Conservation (phyloP, 2,888 invertebrate species). For the Thera obeliscata region DNA sequence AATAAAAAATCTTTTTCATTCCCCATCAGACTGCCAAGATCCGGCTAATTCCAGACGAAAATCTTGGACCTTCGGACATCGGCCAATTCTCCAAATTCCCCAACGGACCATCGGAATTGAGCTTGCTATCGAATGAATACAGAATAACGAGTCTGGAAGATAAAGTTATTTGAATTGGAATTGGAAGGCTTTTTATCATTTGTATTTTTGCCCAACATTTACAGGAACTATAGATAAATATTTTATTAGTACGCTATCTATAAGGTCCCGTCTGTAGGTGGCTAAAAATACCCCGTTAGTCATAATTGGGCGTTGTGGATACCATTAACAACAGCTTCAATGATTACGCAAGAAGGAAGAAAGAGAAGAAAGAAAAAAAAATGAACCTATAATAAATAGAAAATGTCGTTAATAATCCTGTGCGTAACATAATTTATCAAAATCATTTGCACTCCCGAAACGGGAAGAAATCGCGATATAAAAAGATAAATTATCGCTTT, state of each 20-base stretch:
- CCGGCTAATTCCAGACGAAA: conserved; percentile 47
- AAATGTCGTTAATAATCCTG: background rate
- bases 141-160: conserved; percentile 45
- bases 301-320: too few species aligned
- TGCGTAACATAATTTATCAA: conserved; percentile 50
- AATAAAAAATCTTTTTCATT: background rate
- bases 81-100: conserved; percentile 63
- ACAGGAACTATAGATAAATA: background rate
- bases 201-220: conserved; percentile 8
- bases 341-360: too few species aligned
- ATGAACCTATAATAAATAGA: too few species aligned
- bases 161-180: conserved; percentile 31
- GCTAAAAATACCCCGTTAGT: too few species aligned
- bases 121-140: conserved; percentile 54
- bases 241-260: too few species aligned
- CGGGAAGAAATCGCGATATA: conserved; percentile 62
- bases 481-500: conserved; percentile 76
- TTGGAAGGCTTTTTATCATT: conserved; percentile 20
- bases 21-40: conserved; percentile 18
- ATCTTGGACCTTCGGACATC: conserved; percentile 49
- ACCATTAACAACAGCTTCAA: too few species aligned
- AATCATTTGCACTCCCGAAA: conserved; percentile 51
- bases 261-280: too few species aligned
- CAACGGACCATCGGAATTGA: conserved; percentile 51
- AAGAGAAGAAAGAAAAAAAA: too few species aligned